Percentiles rank a stretch among this genome's conserved stretches.
phyloP scores from a whole-genome alignment of 2,113 vertebrate species.

The Ginglymostoma cirratum region DNA sequence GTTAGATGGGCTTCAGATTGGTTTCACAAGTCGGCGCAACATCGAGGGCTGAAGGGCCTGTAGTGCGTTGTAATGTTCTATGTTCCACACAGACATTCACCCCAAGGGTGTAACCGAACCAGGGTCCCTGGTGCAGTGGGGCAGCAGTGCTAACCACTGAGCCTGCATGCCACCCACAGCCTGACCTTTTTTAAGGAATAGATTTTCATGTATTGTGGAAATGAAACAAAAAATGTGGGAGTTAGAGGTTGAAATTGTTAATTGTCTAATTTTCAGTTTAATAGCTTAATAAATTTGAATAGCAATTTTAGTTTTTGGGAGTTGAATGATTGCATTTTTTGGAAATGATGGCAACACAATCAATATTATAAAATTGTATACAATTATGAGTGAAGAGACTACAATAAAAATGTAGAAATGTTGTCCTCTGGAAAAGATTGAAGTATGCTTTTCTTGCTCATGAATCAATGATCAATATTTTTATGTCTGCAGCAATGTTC shows the following conservation, averaged over 20 bases:
- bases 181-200: background rate
- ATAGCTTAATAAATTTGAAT: background rate
- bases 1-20: too few relatives aligned
- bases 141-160: too few relatives aligned
- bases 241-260: background rate
- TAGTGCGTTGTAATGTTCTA: too few relatives aligned
- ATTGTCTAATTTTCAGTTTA: background rate
- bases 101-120: too few relatives aligned
- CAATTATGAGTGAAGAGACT: background rate
- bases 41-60: too few relatives aligned
- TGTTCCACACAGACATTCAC: too few relatives aligned
- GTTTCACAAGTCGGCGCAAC: too few relatives aligned
- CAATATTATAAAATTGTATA: background rate
- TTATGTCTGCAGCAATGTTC: background rate
- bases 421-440: background rate
- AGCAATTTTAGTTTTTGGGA: background rate
- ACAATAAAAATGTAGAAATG: background rate
- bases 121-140: too few relatives aligned
- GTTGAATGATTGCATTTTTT: background rate
- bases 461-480: background rate
- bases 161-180: too few relatives aligned
- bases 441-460: background rate
- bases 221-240: background rate
- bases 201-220: background rate
- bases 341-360: background rate